Percentiles rank a stretch among this genome's conserved stretches.
These are phyloP conservation scores for Syncerus caffer DNA, from an alignment of 2,797 vertebrate species.

Conservation along the genomic window DNA sequence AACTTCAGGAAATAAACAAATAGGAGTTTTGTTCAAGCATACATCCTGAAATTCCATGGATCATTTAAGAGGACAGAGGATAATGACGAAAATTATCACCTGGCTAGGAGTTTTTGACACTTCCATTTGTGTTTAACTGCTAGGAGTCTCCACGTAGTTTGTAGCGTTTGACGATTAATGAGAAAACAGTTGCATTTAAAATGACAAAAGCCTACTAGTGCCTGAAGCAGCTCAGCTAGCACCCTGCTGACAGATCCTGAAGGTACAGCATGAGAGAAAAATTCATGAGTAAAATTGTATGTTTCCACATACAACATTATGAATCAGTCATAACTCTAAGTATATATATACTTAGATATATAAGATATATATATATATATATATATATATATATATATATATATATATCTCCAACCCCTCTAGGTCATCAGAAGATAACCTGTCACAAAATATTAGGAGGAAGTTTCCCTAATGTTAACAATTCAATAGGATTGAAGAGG, in stretches of 20 bases:
- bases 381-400: too few relatives aligned
- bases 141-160: background rate
- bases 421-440: background rate
- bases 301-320: background rate
- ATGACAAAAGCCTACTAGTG: background rate
- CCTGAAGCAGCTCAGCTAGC: background rate
- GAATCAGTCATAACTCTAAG: background rate
- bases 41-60: background rate
- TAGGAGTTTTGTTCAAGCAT: background rate
- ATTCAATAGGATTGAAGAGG: background rate
- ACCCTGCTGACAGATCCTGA: background rate
- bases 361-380: too few relatives aligned
- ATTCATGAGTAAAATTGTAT: background rate
- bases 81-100: background rate
- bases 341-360: background rate
- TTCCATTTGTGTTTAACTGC: background rate
- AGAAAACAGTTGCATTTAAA: background rate
- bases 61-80: background rate
- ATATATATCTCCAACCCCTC: background rate
- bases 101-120: background rate
- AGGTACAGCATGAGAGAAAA: background rate
- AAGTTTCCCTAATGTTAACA: background rate
- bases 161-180: background rate
- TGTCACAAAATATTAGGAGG: background rate
- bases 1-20: background rate